Conservation (phyloP, 2,797 vertebrate genomes). For the Rhinophrynus dorsalis region DNA sequence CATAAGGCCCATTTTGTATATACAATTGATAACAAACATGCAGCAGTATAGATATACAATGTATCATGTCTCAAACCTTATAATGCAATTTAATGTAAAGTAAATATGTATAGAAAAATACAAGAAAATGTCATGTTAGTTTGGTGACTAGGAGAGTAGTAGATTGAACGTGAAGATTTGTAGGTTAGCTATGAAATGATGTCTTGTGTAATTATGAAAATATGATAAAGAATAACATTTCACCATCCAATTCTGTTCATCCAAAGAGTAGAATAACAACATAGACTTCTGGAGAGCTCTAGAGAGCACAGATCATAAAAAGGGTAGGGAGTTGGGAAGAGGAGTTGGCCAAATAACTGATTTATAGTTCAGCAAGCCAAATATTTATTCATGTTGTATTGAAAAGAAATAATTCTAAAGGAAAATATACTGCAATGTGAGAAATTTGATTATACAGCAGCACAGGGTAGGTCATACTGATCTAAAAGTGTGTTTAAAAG, state of each 20-base stretch:
- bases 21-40: too few relatives aligned
- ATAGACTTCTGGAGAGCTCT: not conserved
- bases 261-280: conserved; percentile 23
- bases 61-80: too few relatives aligned
- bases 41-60: too few relatives aligned
- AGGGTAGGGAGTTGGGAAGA: not conserved
- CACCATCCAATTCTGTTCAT: not conserved
- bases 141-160: too few relatives aligned
- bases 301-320: conserved; percentile 6
- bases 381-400: not conserved
- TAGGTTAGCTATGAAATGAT: not conserved
- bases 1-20: too few relatives aligned
- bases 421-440: not conserved
- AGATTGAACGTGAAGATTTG: too few relatives aligned
- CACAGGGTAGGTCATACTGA: not conserved
- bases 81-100: too few relatives aligned
- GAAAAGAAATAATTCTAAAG: conserved; percentile 16
- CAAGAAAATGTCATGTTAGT: too few relatives aligned
- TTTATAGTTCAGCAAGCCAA: conserved; percentile 1
- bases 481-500: not conserved
- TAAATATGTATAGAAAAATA: too few relatives aligned
- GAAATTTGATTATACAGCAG: not conserved
- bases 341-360: not conserved
- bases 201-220: not conserved
- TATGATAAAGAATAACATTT: conserved; percentile 5